Conservation (phyloP, 2,113 vertebrate species). For the Bujurquina vittata region DNA sequence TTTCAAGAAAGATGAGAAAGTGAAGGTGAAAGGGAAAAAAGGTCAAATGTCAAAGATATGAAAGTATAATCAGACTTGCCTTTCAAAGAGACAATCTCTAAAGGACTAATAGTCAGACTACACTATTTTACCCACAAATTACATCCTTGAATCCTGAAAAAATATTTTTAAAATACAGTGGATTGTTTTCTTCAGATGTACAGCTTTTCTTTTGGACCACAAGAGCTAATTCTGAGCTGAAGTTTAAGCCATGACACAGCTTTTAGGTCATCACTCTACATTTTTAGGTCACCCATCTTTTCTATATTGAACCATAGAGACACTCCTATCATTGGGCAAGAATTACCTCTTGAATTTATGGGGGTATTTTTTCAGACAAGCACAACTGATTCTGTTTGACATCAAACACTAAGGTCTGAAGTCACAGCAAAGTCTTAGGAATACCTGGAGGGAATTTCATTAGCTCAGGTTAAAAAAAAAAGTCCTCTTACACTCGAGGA, state of each 20-base stretch:
- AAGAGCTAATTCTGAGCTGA: background rate
- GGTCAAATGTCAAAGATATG: background rate
- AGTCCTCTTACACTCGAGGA: rapidly evolving
- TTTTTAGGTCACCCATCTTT: background rate
- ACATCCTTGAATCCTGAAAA: too few species aligned
- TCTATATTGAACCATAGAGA: background rate
- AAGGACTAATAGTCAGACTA: background rate
- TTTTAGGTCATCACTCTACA: background rate
- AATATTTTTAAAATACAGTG: too few species aligned
- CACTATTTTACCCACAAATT: background rate
- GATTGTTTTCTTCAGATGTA: background rate
- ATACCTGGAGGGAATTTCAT: background rate
- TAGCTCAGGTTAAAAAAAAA: background rate
- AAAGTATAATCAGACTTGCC: background rate
- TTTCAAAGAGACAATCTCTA: background rate
- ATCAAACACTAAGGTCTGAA: background rate
- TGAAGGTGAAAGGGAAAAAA: background rate
- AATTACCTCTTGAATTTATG: background rate
- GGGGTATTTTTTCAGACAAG: background rate
- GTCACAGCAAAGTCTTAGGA: background rate
- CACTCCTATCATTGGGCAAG: background rate
- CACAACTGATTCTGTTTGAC: background rate
- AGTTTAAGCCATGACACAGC: background rate
- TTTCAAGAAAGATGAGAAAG: background rate
- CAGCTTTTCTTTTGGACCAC: background rate